Evolutionary conservation across 1,140 invertebrate genomes (phyloP), one percentile per base, ranked within the genome.

Genomic region (Halictus rubicundus): DNA sequence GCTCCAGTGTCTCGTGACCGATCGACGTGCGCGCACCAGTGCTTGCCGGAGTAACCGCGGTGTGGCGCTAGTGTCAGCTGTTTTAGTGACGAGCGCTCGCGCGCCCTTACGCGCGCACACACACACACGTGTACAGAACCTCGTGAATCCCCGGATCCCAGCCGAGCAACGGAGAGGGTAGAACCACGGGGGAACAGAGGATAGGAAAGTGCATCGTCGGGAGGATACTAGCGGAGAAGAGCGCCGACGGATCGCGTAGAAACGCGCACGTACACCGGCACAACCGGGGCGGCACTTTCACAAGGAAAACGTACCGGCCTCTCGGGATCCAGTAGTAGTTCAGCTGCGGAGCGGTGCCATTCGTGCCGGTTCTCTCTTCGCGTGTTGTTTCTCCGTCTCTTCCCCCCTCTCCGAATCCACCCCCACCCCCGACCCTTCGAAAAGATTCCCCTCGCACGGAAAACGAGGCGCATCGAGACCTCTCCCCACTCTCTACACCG

Each of bases 321-420:
- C 69, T 74, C 70, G 66, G 87, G 37, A 70, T 70, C 83, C 85
- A 88, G 88, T 90, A 88, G 86, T 84, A 83, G 49, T 79, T 81
- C 84, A 83, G 84, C 82, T 68, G 65, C 80, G 85, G 83, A 86
- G 83, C 76, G 80, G 86, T 86, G 82, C 84, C 73, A 86, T 39
- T 84, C 83, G 86, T 80, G 83, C 77, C 69, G 85, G 75, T 81
- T 68, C 64, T 74, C 75, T 69, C 78, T 60, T 61, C 37, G 69
- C 80, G 77, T 83, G 78, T 82, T 68, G 68, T 71, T 78, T 81
- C 76, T 61, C 52, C 60, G 52, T 46, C 42, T 14, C 21, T 32
- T n/a, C 52, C 42, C 54, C 39, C 42, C 27, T 60, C 72, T 21
- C 19, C n/a, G 0, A 52, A 1, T 19, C 9, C 42, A 46, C 42